A percentile compares a stretch with the other conserved stretches of the same genome.
phyloP scores from a whole-genome alignment of 1,140 invertebrate species.

The Goniozus legneri region DNA sequence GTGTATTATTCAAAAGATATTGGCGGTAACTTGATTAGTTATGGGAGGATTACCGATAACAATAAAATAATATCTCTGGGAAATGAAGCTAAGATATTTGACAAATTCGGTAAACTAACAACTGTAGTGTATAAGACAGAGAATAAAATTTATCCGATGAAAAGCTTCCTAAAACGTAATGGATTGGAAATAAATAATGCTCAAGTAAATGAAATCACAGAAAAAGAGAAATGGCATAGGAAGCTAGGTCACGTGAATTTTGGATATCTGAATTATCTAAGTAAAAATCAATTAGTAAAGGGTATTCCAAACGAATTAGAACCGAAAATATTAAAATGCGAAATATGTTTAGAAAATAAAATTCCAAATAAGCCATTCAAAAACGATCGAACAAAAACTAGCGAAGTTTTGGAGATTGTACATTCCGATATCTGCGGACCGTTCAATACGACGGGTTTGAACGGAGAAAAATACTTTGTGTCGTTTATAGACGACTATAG shows the following conservation, averaged over 20 bases:
- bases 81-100: conserved; percentile 12
- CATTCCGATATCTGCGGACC: conserved; percentile 4
- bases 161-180: conserved; percentile 1
- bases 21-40: conserved; percentile 17
- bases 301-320: conserved; percentile 12
- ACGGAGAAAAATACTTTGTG: conserved; percentile 9
- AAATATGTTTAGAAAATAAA: conserved; percentile 10
- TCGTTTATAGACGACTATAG: conserved; percentile 6
- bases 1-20: conserved; percentile 17
- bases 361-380: conserved; percentile 10
- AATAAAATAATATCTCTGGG: conserved; percentile 12
- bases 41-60: conserved; percentile 4
- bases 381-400: conserved; percentile 12
- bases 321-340: conserved; percentile 1
- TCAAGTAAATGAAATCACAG: not conserved
- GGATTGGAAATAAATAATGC: not conserved
- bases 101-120: conserved; percentile 3
- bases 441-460: conserved; percentile 1
- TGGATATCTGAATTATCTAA: conserved; percentile 12
- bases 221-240: conserved; percentile 16
- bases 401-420: conserved; percentile 12
- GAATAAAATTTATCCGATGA: conserved; percentile 7
- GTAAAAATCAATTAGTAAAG: conserved; percentile 9
- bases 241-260: conserved; percentile 18
- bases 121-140: conserved; percentile 10